These are phyloP conservation scores for Drosophila percnosoma DNA, from an alignment of 2,888 invertebrate genomes.

Conservation along the genomic window DNA sequence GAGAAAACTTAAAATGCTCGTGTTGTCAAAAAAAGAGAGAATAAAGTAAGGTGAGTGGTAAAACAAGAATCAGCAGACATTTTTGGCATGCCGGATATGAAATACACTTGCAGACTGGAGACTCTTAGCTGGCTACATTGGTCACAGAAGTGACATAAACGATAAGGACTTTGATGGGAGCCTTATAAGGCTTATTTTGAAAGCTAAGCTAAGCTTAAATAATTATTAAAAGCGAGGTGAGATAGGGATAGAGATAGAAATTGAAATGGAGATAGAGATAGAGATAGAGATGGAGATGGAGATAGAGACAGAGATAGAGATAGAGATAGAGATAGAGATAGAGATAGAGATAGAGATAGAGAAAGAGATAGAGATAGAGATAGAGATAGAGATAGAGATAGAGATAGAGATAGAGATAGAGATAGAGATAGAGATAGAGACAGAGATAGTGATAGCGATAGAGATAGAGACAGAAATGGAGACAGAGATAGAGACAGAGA, in stretches of 20 bases:
- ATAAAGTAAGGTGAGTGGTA: slow-evolving; percentile 3
- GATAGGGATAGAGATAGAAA: too few relatives aligned
- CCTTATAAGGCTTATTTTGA: neutral
- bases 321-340: neutral
- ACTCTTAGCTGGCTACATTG: neutral
- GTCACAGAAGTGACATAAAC: neutral
- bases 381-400: neutral
- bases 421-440: neutral
- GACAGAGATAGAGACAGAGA: too few relatives aligned
- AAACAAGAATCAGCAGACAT: neutral
- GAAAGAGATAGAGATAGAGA: too few relatives aligned
- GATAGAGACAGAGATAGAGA: neutral
- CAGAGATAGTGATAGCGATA: neutral
- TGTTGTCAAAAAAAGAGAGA: slow-evolving; percentile 18
- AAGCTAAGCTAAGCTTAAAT: neutral
- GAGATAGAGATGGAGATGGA: neutral
- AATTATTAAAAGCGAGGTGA: neutral
- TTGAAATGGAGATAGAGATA: neutral
- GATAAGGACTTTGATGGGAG: neutral
- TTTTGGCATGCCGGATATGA: neutral
- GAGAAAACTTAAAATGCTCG: slow-evolving; percentile 24
- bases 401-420: neutral
- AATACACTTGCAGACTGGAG: neutral
- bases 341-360: too few relatives aligned
- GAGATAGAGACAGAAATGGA: too few relatives aligned